Evolutionary conservation across 2,888 invertebrate species (phyloP).

Genomic region (Meliscaeva auricollis): DNA sequence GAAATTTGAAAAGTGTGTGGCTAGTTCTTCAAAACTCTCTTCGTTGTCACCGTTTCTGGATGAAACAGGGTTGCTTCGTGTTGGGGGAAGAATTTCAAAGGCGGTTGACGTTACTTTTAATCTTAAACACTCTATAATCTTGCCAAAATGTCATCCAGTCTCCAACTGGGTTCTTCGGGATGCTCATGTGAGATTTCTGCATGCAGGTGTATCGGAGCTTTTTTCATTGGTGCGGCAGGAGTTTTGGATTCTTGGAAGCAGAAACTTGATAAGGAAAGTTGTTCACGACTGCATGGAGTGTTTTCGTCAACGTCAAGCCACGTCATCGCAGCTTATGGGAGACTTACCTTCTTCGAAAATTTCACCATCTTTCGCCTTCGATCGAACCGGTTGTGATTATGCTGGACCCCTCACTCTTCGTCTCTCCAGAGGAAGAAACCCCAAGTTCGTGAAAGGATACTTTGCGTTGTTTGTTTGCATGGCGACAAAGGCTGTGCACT

Average conservation of each 20-base stretch:
- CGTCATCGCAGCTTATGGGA: constrained; percentile 47
- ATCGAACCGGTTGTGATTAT: constrained; percentile 46
- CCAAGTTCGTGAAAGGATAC: constrained; percentile 49
- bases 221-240: too few relatives aligned
- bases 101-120: background rate
- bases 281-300: constrained; percentile 49
- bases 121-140: too few relatives aligned
- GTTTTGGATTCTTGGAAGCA: constrained; percentile 19
- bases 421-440: constrained; percentile 25
- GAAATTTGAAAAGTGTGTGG: background rate
- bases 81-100: constrained; percentile 13
- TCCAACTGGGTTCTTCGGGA: too few relatives aligned
- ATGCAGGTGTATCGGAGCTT: too few relatives aligned
- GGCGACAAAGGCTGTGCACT: constrained; percentile 51
- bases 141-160: too few relatives aligned
- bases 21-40: background rate
- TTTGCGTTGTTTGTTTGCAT: constrained; percentile 61
- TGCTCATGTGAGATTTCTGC: too few relatives aligned
- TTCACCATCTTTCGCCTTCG: constrained; percentile 31
- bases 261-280: constrained; percentile 47
- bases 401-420: constrained; percentile 47
- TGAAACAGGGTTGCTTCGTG: constrained; percentile 10
- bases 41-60: constrained; percentile 19
- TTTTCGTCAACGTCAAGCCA: constrained; percentile 41
- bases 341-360: background rate